phyloP scores from a whole-genome alignment of 2,888 invertebrate species.

The Drosophila tanythrix region DNA sequence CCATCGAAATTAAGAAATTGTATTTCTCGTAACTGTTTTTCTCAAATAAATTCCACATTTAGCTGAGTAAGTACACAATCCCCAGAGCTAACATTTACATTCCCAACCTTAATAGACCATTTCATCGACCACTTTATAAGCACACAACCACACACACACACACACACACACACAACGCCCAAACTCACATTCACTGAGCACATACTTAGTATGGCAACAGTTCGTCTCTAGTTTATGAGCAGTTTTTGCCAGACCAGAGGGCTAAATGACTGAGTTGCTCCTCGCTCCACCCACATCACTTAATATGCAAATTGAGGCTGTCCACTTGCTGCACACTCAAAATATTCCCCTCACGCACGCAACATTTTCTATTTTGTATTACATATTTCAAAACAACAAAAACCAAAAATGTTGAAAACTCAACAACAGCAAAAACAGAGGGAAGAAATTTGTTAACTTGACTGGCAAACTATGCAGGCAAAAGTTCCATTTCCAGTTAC shows the following conservation, averaged over 20 bases:
- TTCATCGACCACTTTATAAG: constrained; percentile 34
- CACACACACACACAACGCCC: neutral
- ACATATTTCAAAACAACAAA: constrained; percentile 32
- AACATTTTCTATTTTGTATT: constrained; percentile 51
- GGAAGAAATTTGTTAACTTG: constrained; percentile 7
- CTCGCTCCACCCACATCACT: constrained; percentile 34
- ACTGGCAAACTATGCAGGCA: constrained; percentile 9
- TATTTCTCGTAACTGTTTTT: neutral
- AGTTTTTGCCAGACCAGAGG: constrained; percentile 17
- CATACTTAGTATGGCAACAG: constrained; percentile 9
- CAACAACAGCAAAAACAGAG: neutral
- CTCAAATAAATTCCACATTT: constrained; percentile 1
- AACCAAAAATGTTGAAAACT: constrained; percentile 3
- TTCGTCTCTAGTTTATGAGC: constrained; percentile 16
- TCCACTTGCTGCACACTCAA: constrained; percentile 28
- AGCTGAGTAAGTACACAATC: neutral
- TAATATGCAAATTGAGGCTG: constrained; percentile 67
- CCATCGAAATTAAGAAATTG: neutral
- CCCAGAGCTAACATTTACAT: constrained; percentile 21
- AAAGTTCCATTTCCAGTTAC: neutral
- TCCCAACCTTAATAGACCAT: constrained; percentile 35
- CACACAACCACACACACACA: constrained; percentile 5
- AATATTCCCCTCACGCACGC: constrained; percentile 9
- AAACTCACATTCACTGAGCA: constrained; percentile 7
- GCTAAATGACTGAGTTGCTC: constrained; percentile 11